Conservation (phyloP, 2,888 invertebrate species). For the Parochlus steinenii region DNA sequence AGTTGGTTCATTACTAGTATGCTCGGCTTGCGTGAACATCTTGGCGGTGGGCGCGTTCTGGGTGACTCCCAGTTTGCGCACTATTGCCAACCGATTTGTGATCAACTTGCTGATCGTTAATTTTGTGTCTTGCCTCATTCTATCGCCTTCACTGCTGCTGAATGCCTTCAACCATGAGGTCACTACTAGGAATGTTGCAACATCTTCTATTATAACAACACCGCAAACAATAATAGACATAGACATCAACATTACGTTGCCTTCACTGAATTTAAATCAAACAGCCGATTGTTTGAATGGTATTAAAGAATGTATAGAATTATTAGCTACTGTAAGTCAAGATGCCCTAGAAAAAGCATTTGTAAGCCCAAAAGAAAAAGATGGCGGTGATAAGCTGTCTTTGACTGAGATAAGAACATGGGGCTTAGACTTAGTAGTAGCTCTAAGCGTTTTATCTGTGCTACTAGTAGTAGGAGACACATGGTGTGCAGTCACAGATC, state of each 20-base stretch:
- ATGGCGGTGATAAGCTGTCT: too few species aligned
- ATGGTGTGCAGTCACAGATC: constrained; percentile 41
- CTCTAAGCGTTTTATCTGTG: constrained; percentile 23
- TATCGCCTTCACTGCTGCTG: constrained; percentile 27
- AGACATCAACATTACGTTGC: too few species aligned
- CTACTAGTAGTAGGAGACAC: constrained; percentile 34
- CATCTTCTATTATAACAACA: too few species aligned
- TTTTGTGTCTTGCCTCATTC: constrained; percentile 26
- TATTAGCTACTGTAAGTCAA: too few species aligned
- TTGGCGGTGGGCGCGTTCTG: constrained; percentile 31
- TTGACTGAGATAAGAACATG: constrained; percentile 1
- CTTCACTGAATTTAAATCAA: too few species aligned
- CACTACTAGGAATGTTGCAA: too few species aligned
- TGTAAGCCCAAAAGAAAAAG: too few species aligned
- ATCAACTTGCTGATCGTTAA: constrained; percentile 30
- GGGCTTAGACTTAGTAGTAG: constrained; percentile 10
- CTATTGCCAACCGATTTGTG: constrained; percentile 31
- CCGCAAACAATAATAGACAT: too few species aligned
- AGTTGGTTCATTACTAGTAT: constrained; percentile 28
- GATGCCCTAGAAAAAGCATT: too few species aligned
- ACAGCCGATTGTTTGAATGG: too few species aligned
- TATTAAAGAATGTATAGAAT: too few species aligned
- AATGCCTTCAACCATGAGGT: constrained; percentile 14
- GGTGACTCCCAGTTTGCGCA: constrained; percentile 30
- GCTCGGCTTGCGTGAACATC: constrained; percentile 29